Evolutionary conservation across 2,113 vertebrate genomes (phyloP), one percentile per base, ranked within the genome.

Genomic region (Orthonyx spaldingii): DNA sequence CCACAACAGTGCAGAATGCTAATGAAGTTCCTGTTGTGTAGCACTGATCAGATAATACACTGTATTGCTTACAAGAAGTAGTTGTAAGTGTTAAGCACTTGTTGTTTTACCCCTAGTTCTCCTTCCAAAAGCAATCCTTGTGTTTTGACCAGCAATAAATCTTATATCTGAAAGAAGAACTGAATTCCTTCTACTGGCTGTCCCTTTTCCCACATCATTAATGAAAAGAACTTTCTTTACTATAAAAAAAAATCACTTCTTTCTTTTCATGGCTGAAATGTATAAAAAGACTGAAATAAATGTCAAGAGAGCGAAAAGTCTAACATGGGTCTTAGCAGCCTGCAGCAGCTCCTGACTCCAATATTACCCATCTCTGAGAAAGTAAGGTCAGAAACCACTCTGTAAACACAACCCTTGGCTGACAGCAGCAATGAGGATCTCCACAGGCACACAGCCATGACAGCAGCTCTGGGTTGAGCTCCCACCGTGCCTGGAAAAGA

Each of bases 11-110:
- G 66, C 60, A 87, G 70, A 90, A 94, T 76, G 42, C 85, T 95
- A 96, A 87, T 96, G 86, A 61, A 94, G 91, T 96, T 96, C 92
- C 93, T 93, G 92, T 96, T 97, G 87, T 90, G 87, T 87, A 84
- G 83, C 13, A 6, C 90, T 89, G 89, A 90, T 97, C 95, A 93
- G 94, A 96, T 94, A 95, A 92, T 95, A 74, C 15, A 75, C 70
- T 86, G 84, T 84, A 89, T 39, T 28, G 55, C 92, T 75, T 56
- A 60, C 56, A 94, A 85, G 68, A 91, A 79, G 49, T 59, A 90
- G 79, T 66, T 84, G 4, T 83, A 87, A 94, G 41, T 50, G 84
- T 55, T 80, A 70, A 86, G 83, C 79, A 23, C 68, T 94, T 89
- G 68, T 33, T 94, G 86, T 44, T 93, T 89, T 72, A 87, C 44